Conservation (phyloP, 2,888 invertebrate species). For the Acronicta alni region DNA sequence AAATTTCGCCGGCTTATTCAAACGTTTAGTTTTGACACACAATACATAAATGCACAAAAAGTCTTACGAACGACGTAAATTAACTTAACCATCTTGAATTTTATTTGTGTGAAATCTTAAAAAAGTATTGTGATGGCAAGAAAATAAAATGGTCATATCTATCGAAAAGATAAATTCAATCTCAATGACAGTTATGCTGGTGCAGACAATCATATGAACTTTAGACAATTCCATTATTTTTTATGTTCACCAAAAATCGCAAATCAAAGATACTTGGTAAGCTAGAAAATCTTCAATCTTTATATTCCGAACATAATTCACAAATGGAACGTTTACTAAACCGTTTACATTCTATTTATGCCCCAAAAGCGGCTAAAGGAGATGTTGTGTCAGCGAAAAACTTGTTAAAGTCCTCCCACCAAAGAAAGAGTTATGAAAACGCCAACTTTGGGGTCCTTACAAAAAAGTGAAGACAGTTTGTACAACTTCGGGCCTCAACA, state of each 20-base stretch:
- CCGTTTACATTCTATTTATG: constrained; percentile 68
- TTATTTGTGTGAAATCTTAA: not conserved
- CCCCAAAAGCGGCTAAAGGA: constrained; percentile 52
- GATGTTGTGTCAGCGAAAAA: constrained; percentile 80
- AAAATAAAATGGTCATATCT: constrained; percentile 20
- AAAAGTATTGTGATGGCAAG: not conserved
- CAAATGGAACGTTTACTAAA: constrained; percentile 58
- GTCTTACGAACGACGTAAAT: not conserved
- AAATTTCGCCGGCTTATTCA: too few relatives aligned
- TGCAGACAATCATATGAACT: constrained; percentile 50
- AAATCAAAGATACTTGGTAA: constrained; percentile 54
- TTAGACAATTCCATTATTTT: constrained; percentile 43
- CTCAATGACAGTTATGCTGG: constrained; percentile 32
- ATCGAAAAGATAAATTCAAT: constrained; percentile 41
- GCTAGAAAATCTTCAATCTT: constrained; percentile 53
- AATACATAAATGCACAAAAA: not conserved
- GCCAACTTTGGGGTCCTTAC: constrained; percentile 79
- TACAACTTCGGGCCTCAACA: constrained; percentile 77
- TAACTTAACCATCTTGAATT: not conserved
- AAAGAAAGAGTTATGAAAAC: constrained; percentile 86
- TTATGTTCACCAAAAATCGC: constrained; percentile 39
- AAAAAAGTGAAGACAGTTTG: constrained; percentile 78
- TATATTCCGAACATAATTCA: constrained; percentile 53
- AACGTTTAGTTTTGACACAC: too few relatives aligned
- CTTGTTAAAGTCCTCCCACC: constrained; percentile 78